A percentile compares a stretch with the other conserved stretches of the same genome.
Conservation (phyloP, 1,140 invertebrate species). For the Leptinotarsa undecemlineata region DNA sequence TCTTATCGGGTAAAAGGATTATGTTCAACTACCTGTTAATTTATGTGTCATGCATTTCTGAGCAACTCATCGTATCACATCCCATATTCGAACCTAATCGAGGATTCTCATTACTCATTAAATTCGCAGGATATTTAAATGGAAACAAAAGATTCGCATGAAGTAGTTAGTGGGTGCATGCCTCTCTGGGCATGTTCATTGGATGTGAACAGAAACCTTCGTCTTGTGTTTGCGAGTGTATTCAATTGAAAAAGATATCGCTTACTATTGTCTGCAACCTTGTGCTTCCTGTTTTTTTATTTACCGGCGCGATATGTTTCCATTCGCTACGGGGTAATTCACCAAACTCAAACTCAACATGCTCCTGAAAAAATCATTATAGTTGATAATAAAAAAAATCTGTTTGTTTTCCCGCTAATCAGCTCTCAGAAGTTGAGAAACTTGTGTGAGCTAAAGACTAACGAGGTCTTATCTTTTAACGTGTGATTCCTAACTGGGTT, state of each 20-base stretch:
- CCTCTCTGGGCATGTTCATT: background rate
- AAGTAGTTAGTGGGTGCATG: background rate
- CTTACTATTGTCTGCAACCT: slow-evolving; percentile 5
- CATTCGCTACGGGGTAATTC: background rate
- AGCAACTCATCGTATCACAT: background rate
- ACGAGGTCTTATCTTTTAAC: no score
- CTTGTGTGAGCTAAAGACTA: no score
- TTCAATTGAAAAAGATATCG: slow-evolving; percentile 6
- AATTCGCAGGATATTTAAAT: slow-evolving; percentile 1
- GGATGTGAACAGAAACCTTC: background rate
- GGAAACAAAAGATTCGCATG: background rate
- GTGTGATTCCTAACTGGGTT: no score
- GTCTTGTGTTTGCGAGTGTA: background rate
- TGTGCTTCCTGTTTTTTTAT: slow-evolving; percentile 8
- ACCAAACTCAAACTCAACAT: background rate
- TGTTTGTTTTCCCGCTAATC: no score
- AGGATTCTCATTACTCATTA: background rate
- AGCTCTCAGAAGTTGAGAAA: no score
- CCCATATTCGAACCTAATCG: background rate
- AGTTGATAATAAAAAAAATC: no score
- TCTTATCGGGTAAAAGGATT: no score
- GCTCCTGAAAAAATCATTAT: no score
- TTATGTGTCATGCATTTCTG: background rate
- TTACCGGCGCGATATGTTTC: background rate
- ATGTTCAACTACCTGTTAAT: no score